Base-by-base conservation (phyloP, 2,113 vertebrate species). In the Genyomyrus donnyi region DNA sequence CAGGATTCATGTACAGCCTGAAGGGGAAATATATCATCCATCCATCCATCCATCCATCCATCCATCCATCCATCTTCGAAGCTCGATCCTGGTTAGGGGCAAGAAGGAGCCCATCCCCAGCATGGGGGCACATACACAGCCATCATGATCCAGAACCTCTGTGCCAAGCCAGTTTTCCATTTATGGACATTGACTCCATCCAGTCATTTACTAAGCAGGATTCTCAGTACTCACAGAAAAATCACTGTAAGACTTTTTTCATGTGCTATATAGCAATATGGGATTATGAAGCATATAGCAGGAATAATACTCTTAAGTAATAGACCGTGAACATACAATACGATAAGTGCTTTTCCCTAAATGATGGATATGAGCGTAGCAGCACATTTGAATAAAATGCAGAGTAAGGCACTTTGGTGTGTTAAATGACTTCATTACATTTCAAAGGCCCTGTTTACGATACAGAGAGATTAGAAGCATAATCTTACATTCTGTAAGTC, bases 371-470 rank as follows among this genome's bases (percentile, higher is more conserved):
- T 70, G 62, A 13, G 27, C 27, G 7, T 70, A 70, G 62, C n/a
- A 13, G 74, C 74, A 80, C 74, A 80, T 42, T 80, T 80, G 74
- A 80, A 80, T 80, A 80, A 80, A 80, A 80, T 39, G 74, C 74
- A 80, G 35, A 17, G 74, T 39, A 80, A 80, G 74, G 74, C 62
- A 70, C 62, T 70, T 70, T 70, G 62, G 62, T 35, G 74, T 80
- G 35, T 80, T 80, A 80, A 80, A 80, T 80, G 74, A 80, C 31
- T 80, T 80, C 74, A 80, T 80, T 80, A 80, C 35, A 80, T 80
- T 80, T 80, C 74, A 80, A 80, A 80, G 74, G 31, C 35, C 74
- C 74, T 80, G 74, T 80, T 80, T 80, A 17, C 10, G 74, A 80
- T 80, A 80, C 74, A 35, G 35, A 80, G 35, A 35, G 35, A 80